These are phyloP conservation scores for Glossophaga mutica DNA, from an alignment of 2,797 vertebrate genomes.

Conservation along the genomic window DNA sequence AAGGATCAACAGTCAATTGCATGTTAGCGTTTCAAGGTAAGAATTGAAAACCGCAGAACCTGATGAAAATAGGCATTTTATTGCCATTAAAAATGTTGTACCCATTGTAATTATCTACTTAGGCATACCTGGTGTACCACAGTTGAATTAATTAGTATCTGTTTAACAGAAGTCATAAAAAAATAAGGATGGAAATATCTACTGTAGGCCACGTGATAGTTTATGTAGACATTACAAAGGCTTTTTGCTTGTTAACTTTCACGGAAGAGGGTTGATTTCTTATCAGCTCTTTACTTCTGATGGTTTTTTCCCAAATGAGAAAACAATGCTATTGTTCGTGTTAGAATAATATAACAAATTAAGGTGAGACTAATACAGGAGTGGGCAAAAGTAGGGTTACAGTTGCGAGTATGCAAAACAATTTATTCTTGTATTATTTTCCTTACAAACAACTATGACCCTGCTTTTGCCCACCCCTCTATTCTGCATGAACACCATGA, in stretches of 20 bases:
- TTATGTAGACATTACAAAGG: not conserved
- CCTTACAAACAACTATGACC: not conserved
- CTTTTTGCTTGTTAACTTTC: not conserved
- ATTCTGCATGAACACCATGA: not conserved
- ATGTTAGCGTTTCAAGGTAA: constrained; percentile 97
- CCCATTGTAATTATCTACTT: not conserved
- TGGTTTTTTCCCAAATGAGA: not conserved
- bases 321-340: not conserved
- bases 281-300: not conserved
- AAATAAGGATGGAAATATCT: constrained; percentile 17
- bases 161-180: constrained; percentile 14
- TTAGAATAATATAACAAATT: not conserved
- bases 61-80: constrained; percentile 15
- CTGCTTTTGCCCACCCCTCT: not conserved
- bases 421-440: not conserved
- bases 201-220: not conserved
- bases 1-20: constrained; percentile 94
- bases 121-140: not conserved
- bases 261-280: not conserved
- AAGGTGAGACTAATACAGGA: not conserved
- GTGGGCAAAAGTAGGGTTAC: not conserved
- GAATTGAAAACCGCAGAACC: constrained; percentile 37
- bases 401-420: not conserved
- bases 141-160: not conserved
- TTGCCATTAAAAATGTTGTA: not conserved